Conservation (phyloP, 2,888 invertebrate species). For the Drosophila testacea region DNA sequence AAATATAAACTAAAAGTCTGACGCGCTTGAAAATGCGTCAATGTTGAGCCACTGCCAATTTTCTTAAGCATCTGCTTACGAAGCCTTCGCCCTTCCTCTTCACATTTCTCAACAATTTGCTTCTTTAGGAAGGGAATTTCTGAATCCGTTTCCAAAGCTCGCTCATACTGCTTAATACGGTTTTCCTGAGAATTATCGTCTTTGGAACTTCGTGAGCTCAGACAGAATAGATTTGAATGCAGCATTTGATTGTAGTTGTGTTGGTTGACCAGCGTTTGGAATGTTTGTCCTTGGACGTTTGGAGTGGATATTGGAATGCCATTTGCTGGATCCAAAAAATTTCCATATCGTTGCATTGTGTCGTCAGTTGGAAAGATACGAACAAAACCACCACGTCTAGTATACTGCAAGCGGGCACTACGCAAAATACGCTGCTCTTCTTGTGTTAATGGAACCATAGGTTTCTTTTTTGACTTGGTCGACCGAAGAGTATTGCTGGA, state of each 20-base stretch:
- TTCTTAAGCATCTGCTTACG: conserved; percentile 85
- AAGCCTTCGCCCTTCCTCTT: conserved; percentile 81
- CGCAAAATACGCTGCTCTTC: conserved; percentile 93
- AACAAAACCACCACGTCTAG: conserved; percentile 94
- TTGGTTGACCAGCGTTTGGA: conserved; percentile 86
- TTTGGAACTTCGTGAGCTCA: conserved; percentile 76
- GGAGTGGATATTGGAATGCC: conserved; percentile 91
- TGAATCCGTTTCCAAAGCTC: conserved; percentile 79
- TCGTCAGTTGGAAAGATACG: conserved; percentile 95
- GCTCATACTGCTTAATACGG: conserved; percentile 86
- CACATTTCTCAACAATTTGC: conserved; percentile 83
- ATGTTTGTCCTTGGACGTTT: conserved; percentile 86
- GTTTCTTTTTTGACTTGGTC: conserved; percentile 65
- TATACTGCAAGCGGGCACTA: conserved; percentile 91
- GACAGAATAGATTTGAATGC: conserved; percentile 90
- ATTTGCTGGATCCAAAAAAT: conserved; percentile 90
- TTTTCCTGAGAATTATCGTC: conserved; percentile 80
- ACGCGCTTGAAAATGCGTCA: conserved; percentile 89
- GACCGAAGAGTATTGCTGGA: conserved; percentile 65
- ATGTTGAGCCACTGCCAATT: conserved; percentile 88
- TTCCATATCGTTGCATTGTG: conserved; percentile 93
- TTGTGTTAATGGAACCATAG: conserved; percentile 86
- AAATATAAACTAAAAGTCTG: conserved; percentile 92
- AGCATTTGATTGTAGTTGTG: conserved; percentile 93
- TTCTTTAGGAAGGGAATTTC: conserved; percentile 81